phyloP scores from a whole-genome alignment of 2,113 vertebrate genomes.

The Lycocorax pyrrhopterus region DNA sequence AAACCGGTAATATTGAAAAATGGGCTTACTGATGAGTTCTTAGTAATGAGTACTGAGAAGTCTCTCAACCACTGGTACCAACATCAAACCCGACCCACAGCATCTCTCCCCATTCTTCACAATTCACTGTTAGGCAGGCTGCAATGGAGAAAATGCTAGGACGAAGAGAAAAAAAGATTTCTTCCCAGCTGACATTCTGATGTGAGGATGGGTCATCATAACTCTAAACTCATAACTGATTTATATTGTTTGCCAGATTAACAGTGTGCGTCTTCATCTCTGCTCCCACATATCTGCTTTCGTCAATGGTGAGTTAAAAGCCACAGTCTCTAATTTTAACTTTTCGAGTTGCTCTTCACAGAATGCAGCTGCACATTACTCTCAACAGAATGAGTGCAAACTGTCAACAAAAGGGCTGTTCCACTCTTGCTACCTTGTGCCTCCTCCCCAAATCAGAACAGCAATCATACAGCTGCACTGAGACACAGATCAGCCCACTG shows the following conservation, averaged over 20 bases:
- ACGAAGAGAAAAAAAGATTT: not conserved
- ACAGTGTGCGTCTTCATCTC: not conserved
- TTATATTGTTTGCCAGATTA: not conserved
- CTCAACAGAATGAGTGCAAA: not conserved
- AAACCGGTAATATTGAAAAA: constrained; percentile 11
- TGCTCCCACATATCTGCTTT: not conserved
- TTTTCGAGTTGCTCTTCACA: not conserved
- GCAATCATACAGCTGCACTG: not conserved
- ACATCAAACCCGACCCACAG: constrained; percentile 7
- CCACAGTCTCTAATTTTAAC: not conserved
- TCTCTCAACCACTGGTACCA: constrained; percentile 13
- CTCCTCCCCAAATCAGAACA: not conserved
- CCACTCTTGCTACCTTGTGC: not conserved
- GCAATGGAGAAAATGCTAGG: constrained; percentile 30
- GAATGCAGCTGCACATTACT: not conserved
- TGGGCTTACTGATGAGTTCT: constrained; percentile 19
- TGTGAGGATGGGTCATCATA: not conserved
- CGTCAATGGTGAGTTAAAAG: not conserved
- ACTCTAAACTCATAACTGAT: not conserved
- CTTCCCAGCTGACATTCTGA: constrained; percentile 18
- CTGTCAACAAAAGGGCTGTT: not conserved
- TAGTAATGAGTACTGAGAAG: constrained; percentile 37
- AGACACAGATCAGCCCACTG: not conserved
- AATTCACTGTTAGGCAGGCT: constrained; percentile 18
- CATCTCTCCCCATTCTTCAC: constrained; percentile 7